Base-by-base conservation (phyloP, 2,113 vertebrate species). In the Oreocharis arfaki region DNA sequence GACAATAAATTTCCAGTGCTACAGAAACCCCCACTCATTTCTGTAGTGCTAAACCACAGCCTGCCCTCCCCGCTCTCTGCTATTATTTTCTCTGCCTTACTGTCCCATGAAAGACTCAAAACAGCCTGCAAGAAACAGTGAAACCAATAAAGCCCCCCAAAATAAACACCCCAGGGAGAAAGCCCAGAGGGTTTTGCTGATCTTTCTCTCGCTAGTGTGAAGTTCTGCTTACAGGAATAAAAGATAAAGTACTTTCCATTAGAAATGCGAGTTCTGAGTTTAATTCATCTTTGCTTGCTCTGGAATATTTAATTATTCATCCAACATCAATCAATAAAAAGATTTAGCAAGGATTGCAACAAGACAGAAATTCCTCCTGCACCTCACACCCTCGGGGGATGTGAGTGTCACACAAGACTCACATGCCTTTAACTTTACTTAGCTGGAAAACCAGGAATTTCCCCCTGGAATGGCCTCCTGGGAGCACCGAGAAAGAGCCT, bases 1-100 rank as follows among this genome's bases (percentile, higher is more conserved):
- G 32, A 30, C 68, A 74, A 70, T 11, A 46, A 52, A 60, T 94
- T 96, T 89, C 91, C 89, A 86, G 84, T 7, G 67, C 41, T 64
- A 11, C 86, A 87, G 52, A 88, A 95, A 41, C 7, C 33, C 41
- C 68, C 3, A 3, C 6, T 96, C 71, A 56, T 95, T 91, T 82
- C 87, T 70, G 89, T 23, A 91, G 77, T 35, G 49, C 70, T 50
- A 57, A 95, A 83, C 74, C 94, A 83, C 84, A 42, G 10, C 75
- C 76, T 39, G 32, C 16, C 56, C 41, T 79, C 42, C 16, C 16
- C 2, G 10, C 64, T 37, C 35, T 84, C 79, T 67, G 47, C 28
- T 32, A 18, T 77, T 39, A 3, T 4, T 59, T 60, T 39, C 77
- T 87, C 49, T 37, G n/a, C 22, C 14, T 55, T 16, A 2, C 6